Evolutionary conservation across 2,113 vertebrate species (phyloP).

Genomic region (Puffinus mauretanicus): DNA sequence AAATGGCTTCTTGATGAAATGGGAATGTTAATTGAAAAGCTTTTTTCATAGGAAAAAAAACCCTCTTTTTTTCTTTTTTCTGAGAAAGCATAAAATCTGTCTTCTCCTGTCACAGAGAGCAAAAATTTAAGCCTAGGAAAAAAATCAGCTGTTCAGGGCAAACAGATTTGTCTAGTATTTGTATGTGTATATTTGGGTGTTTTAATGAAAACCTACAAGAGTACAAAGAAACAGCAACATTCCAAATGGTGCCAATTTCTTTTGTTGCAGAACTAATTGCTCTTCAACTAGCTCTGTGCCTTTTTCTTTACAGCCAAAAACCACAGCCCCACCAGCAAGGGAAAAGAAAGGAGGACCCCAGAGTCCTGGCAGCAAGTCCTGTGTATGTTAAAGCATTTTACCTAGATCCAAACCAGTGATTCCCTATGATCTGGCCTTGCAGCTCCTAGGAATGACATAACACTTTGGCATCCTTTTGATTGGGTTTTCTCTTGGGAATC

Average conservation of each 20-base stretch:
- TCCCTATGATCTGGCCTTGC: background rate
- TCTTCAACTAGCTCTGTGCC: background rate
- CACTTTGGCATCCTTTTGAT: background rate
- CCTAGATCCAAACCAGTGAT: background rate
- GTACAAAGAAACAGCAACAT: background rate
- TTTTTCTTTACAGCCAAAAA: background rate
- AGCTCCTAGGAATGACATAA: background rate
- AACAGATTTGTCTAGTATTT: background rate
- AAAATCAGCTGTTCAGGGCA: background rate
- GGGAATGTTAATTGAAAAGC: background rate
- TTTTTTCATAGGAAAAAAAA: background rate
- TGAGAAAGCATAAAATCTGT: background rate
- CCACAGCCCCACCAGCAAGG: background rate
- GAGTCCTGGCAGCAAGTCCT: background rate
- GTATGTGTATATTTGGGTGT: background rate
- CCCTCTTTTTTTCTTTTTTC: fast-evolving
- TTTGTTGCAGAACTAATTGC: background rate
- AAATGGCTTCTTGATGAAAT: background rate
- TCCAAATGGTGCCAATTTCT: background rate
- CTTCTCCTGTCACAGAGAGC: background rate
- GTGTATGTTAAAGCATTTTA: background rate
- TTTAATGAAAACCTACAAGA: background rate
- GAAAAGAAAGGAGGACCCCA: background rate
- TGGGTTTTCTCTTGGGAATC: background rate
- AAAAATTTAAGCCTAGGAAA: background rate